Evolutionary conservation across 2,888 invertebrate species (phyloP), one percentile per base, ranked within the genome.

Genomic region (Rhorus exstirpatorius): DNA sequence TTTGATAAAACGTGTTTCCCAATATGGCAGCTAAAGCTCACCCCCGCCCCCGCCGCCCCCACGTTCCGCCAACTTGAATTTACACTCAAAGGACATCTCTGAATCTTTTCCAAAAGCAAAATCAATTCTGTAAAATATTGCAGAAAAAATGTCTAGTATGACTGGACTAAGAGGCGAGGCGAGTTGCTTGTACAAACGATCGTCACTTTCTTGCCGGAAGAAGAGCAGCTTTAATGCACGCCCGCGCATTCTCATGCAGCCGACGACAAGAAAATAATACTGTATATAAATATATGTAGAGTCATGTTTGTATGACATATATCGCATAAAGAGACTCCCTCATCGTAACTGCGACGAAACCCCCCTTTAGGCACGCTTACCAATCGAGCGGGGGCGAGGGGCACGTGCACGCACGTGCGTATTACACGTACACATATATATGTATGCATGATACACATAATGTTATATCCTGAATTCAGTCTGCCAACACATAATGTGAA

Each of bases 401-500:
- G 85, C 89, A 90, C 89, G 89, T 88, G 88, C 82, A 86, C 87
- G 88, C 89, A 87, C 89, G 89, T 89, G 89, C 87, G 87, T 84
- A 84, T 85, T 21, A 49, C 31, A 67, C 44, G 14, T 49, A 76
- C 17, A 60, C 46, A 67, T 49, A 46, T 75, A 24, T 58, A 67
- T 55, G 38, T 75, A 35, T 58, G 19, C n/a, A n/a, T 58, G 41
- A 35, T 44, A 55, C 58, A 46, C 65, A 31, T 46, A 26, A 58
- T 63, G 55, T 70, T 44, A 38, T 70, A 67, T 81, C 44, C 55
- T 24, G 51, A 14, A 77, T 71, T 72, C 67, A 46, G 53, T 26
- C 61, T 51, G 44, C 26, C 26, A 53, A 71, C 31, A 31, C 35
- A 35, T 70, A 78, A 71, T 71, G 53, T 44, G 53, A 51, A 8